Base-by-base conservation (phyloP, 2,797 vertebrate species). In the Sebastolobus alascanus region DNA sequence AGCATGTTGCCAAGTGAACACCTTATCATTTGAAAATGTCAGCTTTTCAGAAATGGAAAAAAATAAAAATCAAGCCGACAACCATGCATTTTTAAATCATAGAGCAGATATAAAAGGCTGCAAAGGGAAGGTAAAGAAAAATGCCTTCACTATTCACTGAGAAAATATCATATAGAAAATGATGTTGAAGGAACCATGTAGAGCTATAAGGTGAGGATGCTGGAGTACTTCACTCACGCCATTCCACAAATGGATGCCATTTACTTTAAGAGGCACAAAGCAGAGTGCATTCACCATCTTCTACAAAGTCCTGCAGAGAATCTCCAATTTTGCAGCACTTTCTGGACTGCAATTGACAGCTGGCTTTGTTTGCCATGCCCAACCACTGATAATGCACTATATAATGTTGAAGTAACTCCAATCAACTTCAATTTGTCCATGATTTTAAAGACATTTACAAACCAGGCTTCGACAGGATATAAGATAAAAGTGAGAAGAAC, bases 391-490 rank as follows among this genome's bases (percentile, higher is more conserved):
- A 79, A 83, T 84, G 60, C 79, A 72, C 76, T 35, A 55, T 18
- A 58, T 68, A 22, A 63, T 71, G 33, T 25, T 59, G 46, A 69
- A 75, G 43, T 64, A 74, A 68, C 31, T 73, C 9, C 43, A 59
- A n/a, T 76, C 46, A 27, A 69, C 80, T 82, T 73, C 66, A 78
- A 77, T 80, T 83, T 58, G n/a, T 16, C n/a, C 25, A 38, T 66
- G 69, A 83, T 84, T 85, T 90, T 59, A 56, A 50, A 72, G 27
- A 82, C 66, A 80, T 90, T 85, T 78, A 81, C 63, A 70, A 79
- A 63, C 54, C 7, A 35, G 16, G 33, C 29, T 58, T 79, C 40
- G 70, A 70, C 29, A 72, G 18, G 31, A 68, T 43, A 65, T 37
- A 66, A 75, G 59, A 75, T 77, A 63, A 83, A 81, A 84, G 58